These are phyloP conservation scores for Leucophora obtusa DNA, from an alignment of 2,888 invertebrate genomes.

Conservation along the genomic window DNA sequence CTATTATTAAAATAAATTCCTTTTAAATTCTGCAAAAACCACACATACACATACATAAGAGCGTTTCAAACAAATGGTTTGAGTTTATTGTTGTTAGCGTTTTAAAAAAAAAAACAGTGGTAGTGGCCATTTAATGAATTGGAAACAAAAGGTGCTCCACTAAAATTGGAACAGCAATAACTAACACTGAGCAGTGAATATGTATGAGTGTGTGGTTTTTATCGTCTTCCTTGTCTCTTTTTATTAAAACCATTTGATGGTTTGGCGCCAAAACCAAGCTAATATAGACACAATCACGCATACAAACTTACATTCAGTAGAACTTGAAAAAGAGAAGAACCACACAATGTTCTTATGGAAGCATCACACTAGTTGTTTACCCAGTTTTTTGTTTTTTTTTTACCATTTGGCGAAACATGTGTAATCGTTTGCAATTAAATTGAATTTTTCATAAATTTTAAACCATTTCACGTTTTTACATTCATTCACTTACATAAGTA, in stretches of 20 bases:
- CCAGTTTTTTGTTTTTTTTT: slow-evolving; percentile 5
- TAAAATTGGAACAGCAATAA: slow-evolving; percentile 40
- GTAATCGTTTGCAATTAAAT: slow-evolving; percentile 77
- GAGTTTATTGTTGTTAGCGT: slow-evolving; percentile 10
- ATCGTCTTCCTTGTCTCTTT: slow-evolving; percentile 6
- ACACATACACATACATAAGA: not conserved
- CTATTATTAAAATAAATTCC: not conserved
- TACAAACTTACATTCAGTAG: not conserved
- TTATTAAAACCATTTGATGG: slow-evolving; percentile 36
- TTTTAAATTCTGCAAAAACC: not conserved
- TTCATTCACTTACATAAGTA: slow-evolving; percentile 18
- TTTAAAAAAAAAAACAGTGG: slow-evolving; percentile 48
- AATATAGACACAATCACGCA: not conserved
- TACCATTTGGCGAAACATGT: slow-evolving; percentile 69
- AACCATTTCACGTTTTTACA: slow-evolving; percentile 40
- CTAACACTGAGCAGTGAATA: slow-evolving; percentile 1
- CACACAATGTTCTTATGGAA: slow-evolving; percentile 22
- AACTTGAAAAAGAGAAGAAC: not conserved
- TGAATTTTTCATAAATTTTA: slow-evolving; percentile 77
- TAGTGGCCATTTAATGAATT: slow-evolving; percentile 58
- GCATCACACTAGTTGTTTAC: slow-evolving; percentile 4
- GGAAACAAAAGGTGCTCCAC: slow-evolving; percentile 58
- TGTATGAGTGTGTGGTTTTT: slow-evolving; percentile 19
- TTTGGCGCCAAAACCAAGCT: slow-evolving; percentile 50
- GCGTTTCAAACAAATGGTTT: slow-evolving; percentile 6